These are phyloP conservation scores for Aplocera efformata DNA, from an alignment of 2,888 invertebrate species.

Conservation along the genomic window DNA sequence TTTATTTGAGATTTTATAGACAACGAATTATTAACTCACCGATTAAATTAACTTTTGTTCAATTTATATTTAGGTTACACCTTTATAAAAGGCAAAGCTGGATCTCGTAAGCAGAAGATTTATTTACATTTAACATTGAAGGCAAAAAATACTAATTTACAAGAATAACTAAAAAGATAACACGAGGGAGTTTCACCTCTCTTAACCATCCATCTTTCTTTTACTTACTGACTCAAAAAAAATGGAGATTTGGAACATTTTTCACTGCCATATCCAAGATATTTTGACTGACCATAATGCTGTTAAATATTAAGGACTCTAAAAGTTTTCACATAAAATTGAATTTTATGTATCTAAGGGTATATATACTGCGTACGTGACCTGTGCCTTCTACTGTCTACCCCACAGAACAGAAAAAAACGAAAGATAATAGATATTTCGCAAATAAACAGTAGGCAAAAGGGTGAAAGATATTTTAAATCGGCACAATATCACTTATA, in stretches of 20 bases:
- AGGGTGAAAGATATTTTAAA: no score
- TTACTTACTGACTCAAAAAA: constrained; percentile 42
- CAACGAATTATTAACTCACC: neutral
- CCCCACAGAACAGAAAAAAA: no score
- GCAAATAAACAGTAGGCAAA: no score
- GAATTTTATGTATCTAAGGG: constrained; percentile 20
- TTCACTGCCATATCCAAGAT: constrained; percentile 37
- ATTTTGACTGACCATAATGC: constrained; percentile 35
- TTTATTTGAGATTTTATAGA: constrained; percentile 6
- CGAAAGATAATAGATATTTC: no score
- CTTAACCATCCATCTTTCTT: constrained; percentile 58
- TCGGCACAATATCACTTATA: no score
- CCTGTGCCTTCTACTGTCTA: no score
- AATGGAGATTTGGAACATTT: constrained; percentile 46
- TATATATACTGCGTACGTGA: constrained; percentile 46
- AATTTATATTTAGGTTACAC: neutral
- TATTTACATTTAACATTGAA: no score
- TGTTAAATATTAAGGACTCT: constrained; percentile 5
- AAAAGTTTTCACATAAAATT: constrained; percentile 26
- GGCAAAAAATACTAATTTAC: neutral
- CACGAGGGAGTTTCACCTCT: constrained; percentile 54
- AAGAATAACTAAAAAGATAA: constrained; percentile 35
- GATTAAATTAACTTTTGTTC: neutral
- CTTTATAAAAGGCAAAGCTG: no score
- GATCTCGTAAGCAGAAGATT: no score